These are phyloP conservation scores for Sapayoa aenigma DNA, from an alignment of 2,113 vertebrate genomes.

Conservation along the genomic window DNA sequence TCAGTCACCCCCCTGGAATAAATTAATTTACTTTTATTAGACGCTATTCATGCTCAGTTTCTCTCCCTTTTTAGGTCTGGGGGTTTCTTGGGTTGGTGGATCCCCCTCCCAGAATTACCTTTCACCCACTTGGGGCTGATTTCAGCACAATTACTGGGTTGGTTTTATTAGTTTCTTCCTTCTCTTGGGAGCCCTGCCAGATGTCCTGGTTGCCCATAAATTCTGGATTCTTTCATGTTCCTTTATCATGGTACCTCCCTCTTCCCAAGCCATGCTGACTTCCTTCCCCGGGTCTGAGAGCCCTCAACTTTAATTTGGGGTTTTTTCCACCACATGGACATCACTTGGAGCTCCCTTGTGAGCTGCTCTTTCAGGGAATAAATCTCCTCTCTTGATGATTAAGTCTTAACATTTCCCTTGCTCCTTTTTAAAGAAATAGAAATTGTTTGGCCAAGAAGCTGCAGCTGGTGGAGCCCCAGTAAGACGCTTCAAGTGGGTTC, in stretches of 20 bases:
- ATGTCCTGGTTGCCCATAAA: neutral
- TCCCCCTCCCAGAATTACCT: neutral
- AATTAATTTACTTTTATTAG: accelerated
- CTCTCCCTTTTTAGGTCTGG: neutral
- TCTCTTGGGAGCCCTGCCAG: neutral
- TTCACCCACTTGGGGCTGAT: neutral
- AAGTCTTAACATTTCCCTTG: neutral
- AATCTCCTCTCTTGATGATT: neutral
- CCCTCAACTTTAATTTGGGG: neutral
- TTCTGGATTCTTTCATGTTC: neutral
- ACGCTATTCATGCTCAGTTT: neutral
- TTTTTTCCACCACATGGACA: neutral
- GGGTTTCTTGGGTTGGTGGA: too few relatives aligned
- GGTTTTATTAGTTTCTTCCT: neutral
- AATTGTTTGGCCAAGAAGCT: neutral
- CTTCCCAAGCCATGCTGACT: neutral
- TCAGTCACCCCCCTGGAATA: neutral
- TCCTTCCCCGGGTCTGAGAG: neutral
- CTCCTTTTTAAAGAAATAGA: neutral
- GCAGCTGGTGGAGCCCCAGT: neutral
- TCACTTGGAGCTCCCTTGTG: neutral
- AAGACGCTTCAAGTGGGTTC: accelerated
- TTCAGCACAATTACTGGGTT: neutral
- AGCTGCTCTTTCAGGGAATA: neutral
- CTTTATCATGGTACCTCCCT: neutral